Conservation (phyloP, 2,888 invertebrate genomes). For the Molanna angustata region DNA sequence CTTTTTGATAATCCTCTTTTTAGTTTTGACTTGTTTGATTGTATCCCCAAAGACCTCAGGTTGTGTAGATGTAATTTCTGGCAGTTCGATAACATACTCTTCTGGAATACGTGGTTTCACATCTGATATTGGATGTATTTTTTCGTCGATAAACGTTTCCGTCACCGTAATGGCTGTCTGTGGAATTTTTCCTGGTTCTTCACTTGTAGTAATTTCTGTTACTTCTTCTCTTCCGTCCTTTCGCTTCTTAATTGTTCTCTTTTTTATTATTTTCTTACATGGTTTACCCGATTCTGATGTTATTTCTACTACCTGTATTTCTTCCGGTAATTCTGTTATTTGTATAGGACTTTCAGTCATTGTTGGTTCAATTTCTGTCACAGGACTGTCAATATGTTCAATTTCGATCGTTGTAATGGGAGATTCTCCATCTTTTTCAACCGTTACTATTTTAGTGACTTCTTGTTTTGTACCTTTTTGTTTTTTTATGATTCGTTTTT, state of each 20-base stretch:
- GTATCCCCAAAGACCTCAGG: constrained; percentile 37
- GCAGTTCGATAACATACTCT: constrained; percentile 37
- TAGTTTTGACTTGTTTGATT: constrained; percentile 37
- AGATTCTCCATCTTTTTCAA: constrained; percentile 44
- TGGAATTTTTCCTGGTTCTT: constrained; percentile 34
- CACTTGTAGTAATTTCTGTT: constrained; percentile 41
- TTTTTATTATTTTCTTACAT: constrained; percentile 40
- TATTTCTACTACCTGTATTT: constrained; percentile 42
- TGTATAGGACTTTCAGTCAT: too few species aligned
- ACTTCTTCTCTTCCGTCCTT: constrained; percentile 41
- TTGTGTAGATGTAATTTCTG: constrained; percentile 15
- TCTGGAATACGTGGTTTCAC: constrained; percentile 34
- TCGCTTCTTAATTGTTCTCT: constrained; percentile 41
- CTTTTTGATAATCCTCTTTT: constrained; percentile 48
- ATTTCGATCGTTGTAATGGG: constrained; percentile 39
- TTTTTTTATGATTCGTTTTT: constrained; percentile 43
- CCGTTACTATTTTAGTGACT: constrained; percentile 42
- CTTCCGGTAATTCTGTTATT: constrained; percentile 39
- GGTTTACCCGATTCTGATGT: constrained; percentile 35
- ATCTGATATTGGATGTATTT: constrained; percentile 39
- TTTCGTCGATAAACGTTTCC: constrained; percentile 33
- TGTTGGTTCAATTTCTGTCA: constrained; percentile 29
- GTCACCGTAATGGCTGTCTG: constrained; percentile 35
- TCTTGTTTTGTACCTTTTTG: constrained; percentile 36
- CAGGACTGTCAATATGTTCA: constrained; percentile 9